Evolutionary conservation across 2,113 vertebrate species (phyloP), one percentile per base, ranked within the genome.

Genomic region (Amblyornis subalaris): DNA sequence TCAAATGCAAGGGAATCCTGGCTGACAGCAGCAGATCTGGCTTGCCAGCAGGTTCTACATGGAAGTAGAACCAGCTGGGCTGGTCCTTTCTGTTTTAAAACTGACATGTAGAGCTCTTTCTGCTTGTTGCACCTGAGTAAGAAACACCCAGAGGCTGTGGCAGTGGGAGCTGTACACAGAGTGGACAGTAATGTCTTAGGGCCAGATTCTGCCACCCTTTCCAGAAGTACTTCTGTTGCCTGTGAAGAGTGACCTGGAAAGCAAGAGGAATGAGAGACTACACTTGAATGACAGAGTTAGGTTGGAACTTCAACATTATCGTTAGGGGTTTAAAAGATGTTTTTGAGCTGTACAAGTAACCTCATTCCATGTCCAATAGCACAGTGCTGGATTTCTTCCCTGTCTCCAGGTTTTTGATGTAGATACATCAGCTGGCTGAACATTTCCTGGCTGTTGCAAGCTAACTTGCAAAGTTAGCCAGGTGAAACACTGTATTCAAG

Each of bases 141-240:
- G 69, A 67, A 64, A 67, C 47, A 40, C 28, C 60, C 31, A 24
- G 72, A 44, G 25, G 54, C 75, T 92, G 12, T 75, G 53, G 79
- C 79, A 74, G 33, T 44, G 57, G 71, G 72, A 93, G 61, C 75
- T 91, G 6, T 57, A 86, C 31, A 42, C 55, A 45, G 79, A 83
- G 61, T 54, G 23, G 85, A 71, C 60, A 88, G 26, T 47, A 50
- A 45, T 65, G n/a, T 70, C 64, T 64, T 36, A 60, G n/a, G 44
- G 69, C 47, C 89, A 74, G 51, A 88, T 88, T 93, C 90, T 94
- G 75, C 88, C 93, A 96, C 75, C 45, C 51, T 90, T 91, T 57
- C 20, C 35, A 42, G 45, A 53, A 48, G 24, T 61, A 64, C 48
- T 89, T 87, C 36, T 84, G 3, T 76, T 88, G 38, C 44, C 54